Evolutionary conservation across 2,113 vertebrate genomes (phyloP), one percentile per base, ranked within the genome.

Genomic region (Numida meleagris): DNA sequence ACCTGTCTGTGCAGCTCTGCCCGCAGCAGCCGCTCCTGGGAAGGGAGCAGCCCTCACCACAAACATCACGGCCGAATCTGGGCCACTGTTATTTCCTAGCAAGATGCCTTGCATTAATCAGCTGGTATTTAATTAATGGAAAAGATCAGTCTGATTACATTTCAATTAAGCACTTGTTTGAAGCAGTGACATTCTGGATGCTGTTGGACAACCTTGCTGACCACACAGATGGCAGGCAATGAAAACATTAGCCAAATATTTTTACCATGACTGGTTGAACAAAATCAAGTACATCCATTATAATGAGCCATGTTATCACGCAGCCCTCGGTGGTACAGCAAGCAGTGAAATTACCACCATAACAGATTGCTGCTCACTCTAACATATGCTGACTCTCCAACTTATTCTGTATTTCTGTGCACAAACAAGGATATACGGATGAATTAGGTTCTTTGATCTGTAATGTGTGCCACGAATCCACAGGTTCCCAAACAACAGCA

Each of bases 221-320:
- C 94, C 86, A 96, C 95, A 93, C 96, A 97, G 95, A 97, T 97
- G 96, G 97, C 42, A 80, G 65, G 84, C 84, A 83, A 80, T 94
- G 96, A 95, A 95, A 97, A 93, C 67, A 96, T 94, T 86, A 92
- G 93, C 94, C 84, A 96, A 93, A 96, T 95, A 96, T 97, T 97
- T 92, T 95, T 90, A 89, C 78, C 70, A 67, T 86, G 90, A 96
- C 65, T 94, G 84, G 67, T 61, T 96, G 88, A 96, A 90, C 63
- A 95, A 92, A 94, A 93, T 75, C 81, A 96, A 96, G 79, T 59
- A 42, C 68, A 94, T 96, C 53, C 80, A 82, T 95, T 90, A 94
- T 88, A 92, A 95, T 80, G 88, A 97, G 94, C 85, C 46, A 12
- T 38, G 80, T 82, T 94, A 55, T 31, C 95, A 82, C 92, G 58